phyloP scores from a whole-genome alignment of 2,888 invertebrate genomes.

The Portevinia maculata region DNA sequence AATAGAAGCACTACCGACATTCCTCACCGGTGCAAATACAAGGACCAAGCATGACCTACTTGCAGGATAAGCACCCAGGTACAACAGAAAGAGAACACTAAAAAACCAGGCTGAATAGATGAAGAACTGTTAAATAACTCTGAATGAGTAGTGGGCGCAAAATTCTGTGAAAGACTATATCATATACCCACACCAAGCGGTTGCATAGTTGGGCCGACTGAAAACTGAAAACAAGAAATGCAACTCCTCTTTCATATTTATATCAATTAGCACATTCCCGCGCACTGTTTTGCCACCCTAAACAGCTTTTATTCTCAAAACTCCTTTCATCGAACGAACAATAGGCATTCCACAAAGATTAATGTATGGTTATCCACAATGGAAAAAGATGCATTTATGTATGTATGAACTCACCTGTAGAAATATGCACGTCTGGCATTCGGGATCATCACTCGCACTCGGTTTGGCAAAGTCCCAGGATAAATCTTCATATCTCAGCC shows the following conservation, averaged over 20 bases:
- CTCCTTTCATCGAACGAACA: slow-evolving; percentile 33
- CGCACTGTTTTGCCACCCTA: background rate
- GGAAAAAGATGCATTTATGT: background rate
- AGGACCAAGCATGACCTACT: slow-evolving; percentile 50
- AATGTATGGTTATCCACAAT: background rate
- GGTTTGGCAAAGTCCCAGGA: slow-evolving; percentile 97
- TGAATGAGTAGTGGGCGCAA: background rate
- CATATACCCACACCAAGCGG: too few relatives aligned
- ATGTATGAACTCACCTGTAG: slow-evolving; percentile 85
- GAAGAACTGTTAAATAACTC: slow-evolving; percentile 11
- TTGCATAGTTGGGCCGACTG: slow-evolving; percentile 17
- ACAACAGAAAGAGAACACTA: slow-evolving; percentile 10
- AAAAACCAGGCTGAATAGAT: slow-evolving; percentile 39
- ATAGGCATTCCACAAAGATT: background rate
- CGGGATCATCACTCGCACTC: slow-evolving; percentile 90
- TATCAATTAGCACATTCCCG: slow-evolving; percentile 56
- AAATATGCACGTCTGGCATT: slow-evolving; percentile 95
- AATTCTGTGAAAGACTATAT: background rate
- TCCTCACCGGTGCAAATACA: slow-evolving; percentile 25
- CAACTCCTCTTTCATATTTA: slow-evolving; percentile 19
- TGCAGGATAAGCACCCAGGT: slow-evolving; percentile 39
- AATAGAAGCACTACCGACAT: slow-evolving; percentile 37
- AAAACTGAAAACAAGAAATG: slow-evolving; percentile 25
- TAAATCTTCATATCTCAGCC: slow-evolving; percentile 93
- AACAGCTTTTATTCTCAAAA: slow-evolving; percentile 8